Evolutionary conservation across 2,113 vertebrate genomes (phyloP).

Genomic region (Ammodytes marinus): DNA sequence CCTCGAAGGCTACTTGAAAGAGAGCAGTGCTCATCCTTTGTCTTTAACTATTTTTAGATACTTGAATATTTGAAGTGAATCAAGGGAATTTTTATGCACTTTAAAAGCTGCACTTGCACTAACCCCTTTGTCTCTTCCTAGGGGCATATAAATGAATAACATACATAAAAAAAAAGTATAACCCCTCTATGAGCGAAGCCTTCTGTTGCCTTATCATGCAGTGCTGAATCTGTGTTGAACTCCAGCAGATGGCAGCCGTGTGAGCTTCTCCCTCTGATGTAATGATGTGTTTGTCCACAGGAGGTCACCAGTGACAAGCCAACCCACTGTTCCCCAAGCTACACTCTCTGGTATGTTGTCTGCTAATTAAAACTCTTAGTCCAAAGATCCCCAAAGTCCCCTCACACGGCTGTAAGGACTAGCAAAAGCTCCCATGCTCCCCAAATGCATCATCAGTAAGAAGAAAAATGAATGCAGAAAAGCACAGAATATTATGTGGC

Average conservation of each 20-base stretch:
- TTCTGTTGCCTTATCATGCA: constrained; percentile 48
- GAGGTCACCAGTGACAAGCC: constrained; percentile 91
- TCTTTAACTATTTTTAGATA: constrained; percentile 47
- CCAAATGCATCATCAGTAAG: constrained; percentile 41
- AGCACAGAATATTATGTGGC: constrained; percentile 20
- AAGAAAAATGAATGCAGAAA: constrained; percentile 31
- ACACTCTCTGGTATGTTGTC: constrained; percentile 91
- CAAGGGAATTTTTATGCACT: constrained; percentile 2
- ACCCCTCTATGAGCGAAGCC: constrained; percentile 22
- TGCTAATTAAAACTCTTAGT: constrained; percentile 68
- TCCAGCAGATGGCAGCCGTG: constrained; percentile 73
- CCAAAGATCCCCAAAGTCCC: constrained; percentile 45
- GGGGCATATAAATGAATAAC: constrained; percentile 17
- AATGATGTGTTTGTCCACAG: constrained; percentile 85
- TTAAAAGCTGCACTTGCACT: not conserved
- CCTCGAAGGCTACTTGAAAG: constrained; percentile 31
- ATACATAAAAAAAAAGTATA: constrained; percentile 22
- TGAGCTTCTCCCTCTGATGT: constrained; percentile 54
- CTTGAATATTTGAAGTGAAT: constrained; percentile 51
- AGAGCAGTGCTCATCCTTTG: constrained; percentile 29
- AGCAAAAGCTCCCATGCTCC: constrained; percentile 38
- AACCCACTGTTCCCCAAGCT: constrained; percentile 91
- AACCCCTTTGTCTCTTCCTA: constrained; percentile 12
- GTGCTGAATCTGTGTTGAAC: constrained; percentile 18
- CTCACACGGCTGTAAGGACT: constrained; percentile 40